Evolutionary conservation across 2,113 vertebrate genomes (phyloP).

Genomic region (Tonatia bakeri): DNA sequence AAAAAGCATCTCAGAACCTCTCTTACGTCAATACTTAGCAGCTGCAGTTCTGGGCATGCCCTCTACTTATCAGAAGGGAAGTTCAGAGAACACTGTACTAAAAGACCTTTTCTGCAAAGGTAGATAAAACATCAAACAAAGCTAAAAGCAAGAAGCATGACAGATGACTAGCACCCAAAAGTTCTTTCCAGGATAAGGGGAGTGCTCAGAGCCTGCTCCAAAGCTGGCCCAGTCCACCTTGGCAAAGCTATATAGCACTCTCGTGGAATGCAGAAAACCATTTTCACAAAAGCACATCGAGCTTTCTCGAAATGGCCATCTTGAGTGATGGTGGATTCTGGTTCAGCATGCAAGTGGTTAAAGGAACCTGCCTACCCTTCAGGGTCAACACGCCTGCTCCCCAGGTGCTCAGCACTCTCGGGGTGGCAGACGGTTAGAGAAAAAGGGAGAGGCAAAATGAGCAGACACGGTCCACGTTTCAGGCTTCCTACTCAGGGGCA

Average conservation of each 20-base stretch:
- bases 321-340: background rate
- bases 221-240: background rate
- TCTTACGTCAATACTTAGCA: background rate
- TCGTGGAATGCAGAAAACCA: background rate
- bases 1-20: background rate
- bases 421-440: background rate
- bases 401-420: background rate
- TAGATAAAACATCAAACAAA: background rate
- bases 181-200: background rate
- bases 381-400: background rate
- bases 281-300: background rate
- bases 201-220: background rate
- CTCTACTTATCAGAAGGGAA: background rate
- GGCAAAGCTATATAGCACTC: too few species aligned
- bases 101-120: background rate
- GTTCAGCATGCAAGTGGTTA: background rate
- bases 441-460: background rate
- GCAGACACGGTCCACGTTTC: background rate
- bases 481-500: slow-evolving; percentile 48
- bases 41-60: background rate
- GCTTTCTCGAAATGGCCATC: background rate
- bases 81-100: background rate
- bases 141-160: background rate
- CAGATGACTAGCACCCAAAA: background rate
- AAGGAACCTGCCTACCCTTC: background rate